Conservation (phyloP, 2,888 invertebrate species). For the Catocala sponsa region DNA sequence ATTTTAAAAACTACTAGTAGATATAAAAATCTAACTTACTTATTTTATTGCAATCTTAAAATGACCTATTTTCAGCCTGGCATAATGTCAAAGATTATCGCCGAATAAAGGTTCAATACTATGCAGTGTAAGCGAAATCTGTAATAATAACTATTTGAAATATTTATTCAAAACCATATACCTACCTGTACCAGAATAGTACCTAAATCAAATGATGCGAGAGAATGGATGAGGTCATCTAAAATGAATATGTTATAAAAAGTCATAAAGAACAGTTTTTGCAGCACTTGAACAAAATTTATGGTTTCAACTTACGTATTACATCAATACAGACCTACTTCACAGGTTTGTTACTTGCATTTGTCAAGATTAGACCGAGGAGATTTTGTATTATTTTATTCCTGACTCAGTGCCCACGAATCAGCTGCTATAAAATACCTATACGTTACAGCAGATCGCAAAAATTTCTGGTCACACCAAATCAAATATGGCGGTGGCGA, state of each 20-base stretch:
- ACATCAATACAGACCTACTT: background rate
- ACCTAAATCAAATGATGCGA: background rate
- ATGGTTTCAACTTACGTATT: conserved; percentile 27
- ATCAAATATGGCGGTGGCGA: conserved; percentile 56
- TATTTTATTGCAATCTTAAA: conserved; percentile 27
- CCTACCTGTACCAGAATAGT: too few species aligned
- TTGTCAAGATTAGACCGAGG: conserved; percentile 5
- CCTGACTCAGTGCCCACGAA: conserved; percentile 65
- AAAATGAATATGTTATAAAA: conserved; percentile 2
- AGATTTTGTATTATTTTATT: conserved; percentile 24
- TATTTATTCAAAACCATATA: too few species aligned
- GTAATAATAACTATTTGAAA: background rate
- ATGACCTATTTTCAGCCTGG: conserved; percentile 26
- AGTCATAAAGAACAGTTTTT: conserved; percentile 6
- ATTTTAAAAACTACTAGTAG: background rate
- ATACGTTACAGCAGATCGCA: conserved; percentile 17
- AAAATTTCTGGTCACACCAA: conserved; percentile 50
- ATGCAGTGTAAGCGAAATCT: background rate
- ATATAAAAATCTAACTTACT: background rate
- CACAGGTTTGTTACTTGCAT: conserved; percentile 13
- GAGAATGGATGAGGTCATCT: conserved; percentile 8
- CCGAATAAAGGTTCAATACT: too few species aligned
- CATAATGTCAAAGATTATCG: too few species aligned
- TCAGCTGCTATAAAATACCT: conserved; percentile 60
- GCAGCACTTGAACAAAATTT: conserved; percentile 10